Percentiles rank a stretch among this genome's conserved stretches.
Evolutionary conservation across 2,797 vertebrate species (phyloP).

Genomic region (Sebastes glaucus): DNA sequence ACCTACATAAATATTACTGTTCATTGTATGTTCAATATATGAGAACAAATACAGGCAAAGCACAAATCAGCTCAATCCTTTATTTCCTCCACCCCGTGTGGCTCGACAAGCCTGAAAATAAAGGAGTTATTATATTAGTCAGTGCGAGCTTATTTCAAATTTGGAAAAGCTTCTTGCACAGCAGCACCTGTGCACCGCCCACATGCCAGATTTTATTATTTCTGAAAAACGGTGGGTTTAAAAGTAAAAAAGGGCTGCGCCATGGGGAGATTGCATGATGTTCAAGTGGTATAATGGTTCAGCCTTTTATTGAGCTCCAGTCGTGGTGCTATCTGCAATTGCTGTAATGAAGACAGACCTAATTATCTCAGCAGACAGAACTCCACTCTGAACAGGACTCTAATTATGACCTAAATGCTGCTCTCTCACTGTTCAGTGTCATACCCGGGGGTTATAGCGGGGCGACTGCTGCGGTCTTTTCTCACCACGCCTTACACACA

Average conservation of each 20-base stretch:
- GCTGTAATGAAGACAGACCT: constrained; percentile 69
- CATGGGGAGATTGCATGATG: constrained; percentile 30
- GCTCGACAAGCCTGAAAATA: constrained; percentile 1
- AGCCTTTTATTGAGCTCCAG: constrained; percentile 37
- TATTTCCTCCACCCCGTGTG: background rate
- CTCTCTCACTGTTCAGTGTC: constrained; percentile 52
- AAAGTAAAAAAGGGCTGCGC: constrained; percentile 23
- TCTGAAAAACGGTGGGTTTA: constrained; percentile 33
- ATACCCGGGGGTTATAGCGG: constrained; percentile 39
- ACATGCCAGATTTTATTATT: constrained; percentile 36
- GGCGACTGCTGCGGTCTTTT: constrained; percentile 27
- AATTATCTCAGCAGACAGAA: constrained; percentile 68
- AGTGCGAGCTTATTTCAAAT: constrained; percentile 24
- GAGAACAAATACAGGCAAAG: background rate
- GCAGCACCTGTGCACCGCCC: constrained; percentile 55
- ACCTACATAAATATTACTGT: background rate
- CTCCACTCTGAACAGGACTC: constrained; percentile 59
- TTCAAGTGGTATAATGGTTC: constrained; percentile 56
- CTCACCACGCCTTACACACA: background rate
- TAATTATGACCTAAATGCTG: constrained; percentile 71
- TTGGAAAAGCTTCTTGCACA: constrained; percentile 29
- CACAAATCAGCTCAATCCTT: background rate
- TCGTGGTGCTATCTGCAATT: constrained; percentile 48
- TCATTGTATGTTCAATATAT: background rate
- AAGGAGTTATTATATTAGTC: constrained; percentile 4